Evolutionary conservation across 2,797 vertebrate species (phyloP), one percentile per base, ranked within the genome.

Genomic region (Huso huso): DNA sequence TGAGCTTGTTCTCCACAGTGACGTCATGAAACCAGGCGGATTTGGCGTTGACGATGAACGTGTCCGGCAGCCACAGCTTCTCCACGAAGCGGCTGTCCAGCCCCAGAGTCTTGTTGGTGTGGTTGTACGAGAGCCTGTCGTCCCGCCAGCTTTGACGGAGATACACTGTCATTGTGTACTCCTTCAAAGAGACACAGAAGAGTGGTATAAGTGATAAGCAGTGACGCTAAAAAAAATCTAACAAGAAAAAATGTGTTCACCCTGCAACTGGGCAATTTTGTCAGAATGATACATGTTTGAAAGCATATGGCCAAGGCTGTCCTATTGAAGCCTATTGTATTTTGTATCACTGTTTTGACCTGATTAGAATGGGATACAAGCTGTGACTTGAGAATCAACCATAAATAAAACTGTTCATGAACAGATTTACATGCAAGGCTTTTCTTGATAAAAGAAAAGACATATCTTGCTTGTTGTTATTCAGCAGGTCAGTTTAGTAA

Each of bases 11-110:
- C 81, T 99, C 96, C 77, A 99, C 96, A 0, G 96, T 99, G 72
- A 98, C 95, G 0, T 99, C 96, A 7, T 99, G 96, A 87, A 99
- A 99, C 96, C 96, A 99, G 74, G 96, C 96, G 0, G 94, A 97
- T 75, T 99, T 99, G 84, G 96, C 95, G 0, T 99, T 99, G 61
- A 99, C 96, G 2, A 99, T 97, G 87, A 98, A 99, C 1, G 96
- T 99, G 74, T 99, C 96, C 0, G 96, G 96, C 51, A 99, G 67
- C 96, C 96, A 99, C 68, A 99, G 92, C 80, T 95, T 97, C 87
- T 98, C 96, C 82, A 98, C 96, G 8, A 99, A 99, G 61, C 96
- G 93, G 72, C 96, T 96, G 88, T 99, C 96, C 80, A 99, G 80
- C 12, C 95, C 96, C 79, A 99, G 81, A 0, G 96, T 98, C 79